These are phyloP conservation scores for Cyphomyrus discorhynchus DNA, from an alignment of 2,113 vertebrate species.

Conservation along the genomic window DNA sequence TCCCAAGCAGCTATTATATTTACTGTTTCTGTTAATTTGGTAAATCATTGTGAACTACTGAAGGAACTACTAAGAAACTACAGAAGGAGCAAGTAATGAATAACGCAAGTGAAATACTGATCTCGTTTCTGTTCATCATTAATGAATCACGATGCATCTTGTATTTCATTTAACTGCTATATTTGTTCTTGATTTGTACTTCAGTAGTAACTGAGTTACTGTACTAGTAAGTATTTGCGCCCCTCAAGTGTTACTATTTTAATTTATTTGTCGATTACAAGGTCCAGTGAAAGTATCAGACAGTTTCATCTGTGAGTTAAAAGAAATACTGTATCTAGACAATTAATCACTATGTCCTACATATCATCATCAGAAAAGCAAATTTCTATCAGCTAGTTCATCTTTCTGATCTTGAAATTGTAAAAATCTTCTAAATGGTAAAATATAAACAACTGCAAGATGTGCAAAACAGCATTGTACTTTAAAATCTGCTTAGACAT, in stretches of 20 bases:
- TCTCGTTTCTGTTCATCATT: too few relatives aligned
- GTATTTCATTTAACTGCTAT: too few relatives aligned
- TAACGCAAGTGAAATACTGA: too few relatives aligned
- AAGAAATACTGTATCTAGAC: too few relatives aligned
- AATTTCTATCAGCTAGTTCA: not conserved
- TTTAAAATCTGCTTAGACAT: not conserved
- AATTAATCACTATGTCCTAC: too few relatives aligned
- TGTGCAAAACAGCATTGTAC: not conserved
- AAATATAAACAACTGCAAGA: not conserved
- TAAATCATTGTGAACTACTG: too few relatives aligned
- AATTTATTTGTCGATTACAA: too few relatives aligned
- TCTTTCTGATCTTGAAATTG: not conserved
- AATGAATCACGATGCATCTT: too few relatives aligned
- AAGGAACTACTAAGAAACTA: too few relatives aligned
- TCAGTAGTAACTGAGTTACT: not conserved
- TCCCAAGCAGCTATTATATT: not conserved
- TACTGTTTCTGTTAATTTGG: not conserved
- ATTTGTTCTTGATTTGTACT: not conserved
- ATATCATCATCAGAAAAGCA: not conserved
- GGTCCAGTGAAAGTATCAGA: too few relatives aligned
- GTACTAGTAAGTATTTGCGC: not conserved
- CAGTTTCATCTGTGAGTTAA: too few relatives aligned
- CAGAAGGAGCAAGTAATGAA: too few relatives aligned
- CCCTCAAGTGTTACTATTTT: not conserved
- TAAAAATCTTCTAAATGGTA: not conserved